These are phyloP conservation scores for Maniola hyperantus DNA, from an alignment of 2,888 invertebrate genomes.

Conservation along the genomic window DNA sequence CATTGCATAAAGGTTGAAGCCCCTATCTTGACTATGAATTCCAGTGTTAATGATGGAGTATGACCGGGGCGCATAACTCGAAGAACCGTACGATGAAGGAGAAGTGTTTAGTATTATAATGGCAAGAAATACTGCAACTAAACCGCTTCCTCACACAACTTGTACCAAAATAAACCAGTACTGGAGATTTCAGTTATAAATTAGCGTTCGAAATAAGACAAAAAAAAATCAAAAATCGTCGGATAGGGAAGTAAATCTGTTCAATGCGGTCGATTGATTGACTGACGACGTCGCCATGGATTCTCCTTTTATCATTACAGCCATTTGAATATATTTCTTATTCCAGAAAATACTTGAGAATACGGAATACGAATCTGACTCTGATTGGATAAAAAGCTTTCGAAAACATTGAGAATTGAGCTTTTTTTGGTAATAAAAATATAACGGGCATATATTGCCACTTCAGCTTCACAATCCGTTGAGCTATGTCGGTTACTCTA, in stretches of 20 bases:
- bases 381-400: slow-evolving; percentile 22
- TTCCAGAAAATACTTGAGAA: slow-evolving; percentile 19
- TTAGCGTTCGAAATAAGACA: slow-evolving; percentile 64
- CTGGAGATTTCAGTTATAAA: slow-evolving; percentile 61
- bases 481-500: too few species aligned
- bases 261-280: slow-evolving; percentile 50
- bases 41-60: too few species aligned
- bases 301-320: slow-evolving; percentile 37
- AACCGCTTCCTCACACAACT: slow-evolving; percentile 31
- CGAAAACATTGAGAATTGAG: background rate
- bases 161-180: slow-evolving; percentile 44
- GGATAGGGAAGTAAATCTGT: slow-evolving; percentile 32
- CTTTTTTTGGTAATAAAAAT: background rate
- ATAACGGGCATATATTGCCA: too few species aligned
- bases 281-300: slow-evolving; percentile 38
- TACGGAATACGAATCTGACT: slow-evolving; percentile 5
- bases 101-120: too few species aligned
- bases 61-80: too few species aligned
- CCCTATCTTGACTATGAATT: too few species aligned
- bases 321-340: slow-evolving; percentile 27
- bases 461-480: too few species aligned
- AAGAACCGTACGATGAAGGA: too few species aligned
- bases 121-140: background rate
- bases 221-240: slow-evolving; percentile 45
- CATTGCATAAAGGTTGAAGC: too few species aligned